phyloP scores from a whole-genome alignment of 2,113 vertebrate species.

The Accipiter cooperii region DNA sequence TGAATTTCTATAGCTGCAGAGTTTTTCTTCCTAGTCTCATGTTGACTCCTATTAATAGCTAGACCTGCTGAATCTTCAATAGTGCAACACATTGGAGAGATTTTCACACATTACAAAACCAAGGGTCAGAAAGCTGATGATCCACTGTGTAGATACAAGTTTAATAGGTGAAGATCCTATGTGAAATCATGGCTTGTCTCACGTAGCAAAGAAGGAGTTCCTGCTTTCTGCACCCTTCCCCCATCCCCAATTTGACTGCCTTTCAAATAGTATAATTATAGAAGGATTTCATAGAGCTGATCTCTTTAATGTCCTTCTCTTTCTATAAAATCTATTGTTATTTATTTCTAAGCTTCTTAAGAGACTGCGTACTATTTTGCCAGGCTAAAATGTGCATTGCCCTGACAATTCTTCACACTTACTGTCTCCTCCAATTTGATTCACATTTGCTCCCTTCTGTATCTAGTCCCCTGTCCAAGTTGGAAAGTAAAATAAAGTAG shows the following conservation, averaged over 20 bases:
- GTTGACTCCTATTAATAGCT: background rate
- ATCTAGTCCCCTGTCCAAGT: background rate
- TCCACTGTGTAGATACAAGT: background rate
- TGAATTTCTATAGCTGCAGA: background rate
- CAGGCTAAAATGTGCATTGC: background rate
- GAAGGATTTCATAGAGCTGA: background rate
- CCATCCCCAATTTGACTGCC: background rate
- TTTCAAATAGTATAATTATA: background rate
- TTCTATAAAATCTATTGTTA: background rate
- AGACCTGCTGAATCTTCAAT: background rate
- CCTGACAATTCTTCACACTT: background rate
- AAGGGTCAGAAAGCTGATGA: background rate
- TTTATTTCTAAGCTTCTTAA: background rate
- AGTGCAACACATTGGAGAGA: background rate
- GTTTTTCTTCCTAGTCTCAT: background rate
- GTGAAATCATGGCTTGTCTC: background rate
- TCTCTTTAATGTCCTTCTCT: background rate
- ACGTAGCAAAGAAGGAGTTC: background rate
- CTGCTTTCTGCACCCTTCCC: background rate
- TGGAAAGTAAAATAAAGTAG: slow-evolving; percentile 9
- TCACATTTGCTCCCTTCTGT: background rate
- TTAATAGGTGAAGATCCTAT: background rate
- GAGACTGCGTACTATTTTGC: background rate
- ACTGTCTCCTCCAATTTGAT: background rate
- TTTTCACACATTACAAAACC: background rate